Conservation (phyloP, 30 jellyfish, hydroid and myxozoan genomes). For the Aurelia coerulea region DNA sequence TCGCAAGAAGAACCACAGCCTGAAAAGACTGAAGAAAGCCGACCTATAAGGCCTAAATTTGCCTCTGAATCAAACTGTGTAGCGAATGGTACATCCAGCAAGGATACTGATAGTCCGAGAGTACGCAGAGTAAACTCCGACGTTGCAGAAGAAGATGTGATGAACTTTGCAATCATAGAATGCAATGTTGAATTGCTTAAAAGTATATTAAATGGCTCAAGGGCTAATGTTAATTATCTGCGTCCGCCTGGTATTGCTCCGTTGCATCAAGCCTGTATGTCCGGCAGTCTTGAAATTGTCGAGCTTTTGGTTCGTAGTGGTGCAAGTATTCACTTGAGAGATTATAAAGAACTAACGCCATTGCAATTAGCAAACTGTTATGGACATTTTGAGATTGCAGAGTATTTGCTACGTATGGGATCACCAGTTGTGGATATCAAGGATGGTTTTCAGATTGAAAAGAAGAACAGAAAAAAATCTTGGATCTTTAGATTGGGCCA, state of each 20-base stretch:
- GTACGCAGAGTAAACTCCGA: constrained; percentile 57
- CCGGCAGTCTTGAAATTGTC: constrained; percentile 53
- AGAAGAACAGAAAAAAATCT: constrained; percentile 29
- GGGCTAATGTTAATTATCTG: constrained; percentile 39
- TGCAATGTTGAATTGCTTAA: constrained; percentile 29
- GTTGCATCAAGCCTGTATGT: constrained; percentile 64
- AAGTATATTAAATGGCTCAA: constrained; percentile 23
- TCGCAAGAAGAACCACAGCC: constrained; percentile 20
- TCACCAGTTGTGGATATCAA: constrained; percentile 61
- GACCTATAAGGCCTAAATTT: background rate
- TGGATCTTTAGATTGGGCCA: constrained; percentile 15
- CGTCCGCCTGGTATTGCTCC: constrained; percentile 76
- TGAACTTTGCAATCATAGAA: constrained; percentile 65
- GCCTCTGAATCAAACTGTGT: background rate
- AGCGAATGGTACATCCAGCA: background rate
- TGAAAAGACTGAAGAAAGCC: background rate
- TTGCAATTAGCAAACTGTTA: constrained; percentile 45
- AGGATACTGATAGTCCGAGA: constrained; percentile 8
- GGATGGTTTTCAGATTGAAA: constrained; percentile 68
- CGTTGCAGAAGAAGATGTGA: constrained; percentile 59
- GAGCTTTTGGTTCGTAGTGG: constrained; percentile 50
- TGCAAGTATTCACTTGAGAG: constrained; percentile 42
- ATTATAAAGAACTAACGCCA: constrained; percentile 54
- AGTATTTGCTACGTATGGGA: constrained; percentile 56
- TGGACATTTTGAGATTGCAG: constrained; percentile 74